Evolutionary conservation across 2,888 invertebrate genomes (phyloP), one percentile per base, ranked within the genome.

Genomic region (Anthophora plumipes): DNA sequence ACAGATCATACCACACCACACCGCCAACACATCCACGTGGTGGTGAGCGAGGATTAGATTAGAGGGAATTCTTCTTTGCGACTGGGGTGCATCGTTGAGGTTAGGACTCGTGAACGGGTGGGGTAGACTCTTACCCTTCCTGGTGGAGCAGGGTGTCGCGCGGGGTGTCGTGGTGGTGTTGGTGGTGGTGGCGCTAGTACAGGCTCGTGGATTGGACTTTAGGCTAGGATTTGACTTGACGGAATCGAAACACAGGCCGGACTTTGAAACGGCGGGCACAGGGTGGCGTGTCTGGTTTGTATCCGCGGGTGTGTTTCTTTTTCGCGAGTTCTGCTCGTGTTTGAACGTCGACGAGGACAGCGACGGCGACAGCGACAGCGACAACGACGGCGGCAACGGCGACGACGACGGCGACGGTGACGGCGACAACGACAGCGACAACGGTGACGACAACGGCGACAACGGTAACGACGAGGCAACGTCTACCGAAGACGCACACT

Each of bases 91-190:
- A 88, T 87, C 85, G 78, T 87, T 73, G 81, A 79, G 87, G 88
- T 88, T 87, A 85, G 85, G 85, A 89, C 76, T 89, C 82, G 88
- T 90, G 90, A 91, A 87, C 89, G 92, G 93, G 90, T 90, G 89
- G 93, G 93, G 93, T 92, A 92, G 93, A 93, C 92, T 93, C 93
- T 93, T 93, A 93, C 93, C 93, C 93, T 93, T 93, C 93, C 92
- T 93, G 93, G 89, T 92, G 93, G 93, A 93, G 93, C 93, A 93
- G 93, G 93, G 93, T 93, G 93, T 93, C 93, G 92, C 92, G 93
- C 93, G 93, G 93, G 93, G 93, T 93, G 93, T 93, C 93, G 93
- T 93, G 93, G 93, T 93, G 93, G 92, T 93, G 93, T 92, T 93
- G 93, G 93, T 93, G 91, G 92, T 92, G 88, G 88, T 90, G 90